phyloP scores from a whole-genome alignment of 2,113 vertebrate genomes.

The Sarotherodon lohbergeri region DNA sequence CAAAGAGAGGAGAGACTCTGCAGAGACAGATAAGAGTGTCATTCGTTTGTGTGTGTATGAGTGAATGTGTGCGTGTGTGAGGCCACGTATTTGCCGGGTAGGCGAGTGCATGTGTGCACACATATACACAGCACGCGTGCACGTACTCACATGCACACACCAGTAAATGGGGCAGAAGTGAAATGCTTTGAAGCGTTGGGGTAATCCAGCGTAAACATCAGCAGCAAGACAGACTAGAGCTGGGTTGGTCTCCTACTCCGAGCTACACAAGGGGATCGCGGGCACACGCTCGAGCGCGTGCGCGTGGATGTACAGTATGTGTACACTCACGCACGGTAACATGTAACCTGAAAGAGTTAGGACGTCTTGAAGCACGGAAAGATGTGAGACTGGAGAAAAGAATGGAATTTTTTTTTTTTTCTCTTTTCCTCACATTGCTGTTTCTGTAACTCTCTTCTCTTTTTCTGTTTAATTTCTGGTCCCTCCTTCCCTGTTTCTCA shows the following conservation, averaged over 20 bases:
- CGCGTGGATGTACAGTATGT: not conserved
- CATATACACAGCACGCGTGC: not conserved
- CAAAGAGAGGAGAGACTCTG: constrained; percentile 55
- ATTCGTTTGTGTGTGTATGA: not conserved
- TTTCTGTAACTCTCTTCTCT: not conserved
- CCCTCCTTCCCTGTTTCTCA: not conserved
- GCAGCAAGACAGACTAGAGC: constrained; percentile 56
- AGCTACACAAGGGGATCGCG: constrained; percentile 18
- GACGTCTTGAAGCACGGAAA: constrained; percentile 8
- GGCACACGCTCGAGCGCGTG: constrained; percentile 1
- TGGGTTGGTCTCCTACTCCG: constrained; percentile 44
- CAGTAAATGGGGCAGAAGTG: constrained; percentile 78
- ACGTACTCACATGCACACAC: constrained; percentile 13
- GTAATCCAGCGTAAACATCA: constrained; percentile 77
- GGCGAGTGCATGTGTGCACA: not conserved
- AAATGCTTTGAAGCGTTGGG: constrained; percentile 75
- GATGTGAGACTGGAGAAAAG: not conserved
- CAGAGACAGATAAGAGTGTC: constrained; percentile 57
- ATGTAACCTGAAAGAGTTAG: constrained; percentile 3
- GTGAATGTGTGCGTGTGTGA: not conserved
- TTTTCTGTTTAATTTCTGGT: not conserved
- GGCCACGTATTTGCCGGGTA: constrained; percentile 1
- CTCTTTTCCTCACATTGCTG: not conserved
- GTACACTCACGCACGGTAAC: not conserved
- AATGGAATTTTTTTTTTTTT: not conserved